These are phyloP conservation scores for Eudasyphora cyanicolor DNA, from an alignment of 2,888 invertebrate species.

Conservation along the genomic window DNA sequence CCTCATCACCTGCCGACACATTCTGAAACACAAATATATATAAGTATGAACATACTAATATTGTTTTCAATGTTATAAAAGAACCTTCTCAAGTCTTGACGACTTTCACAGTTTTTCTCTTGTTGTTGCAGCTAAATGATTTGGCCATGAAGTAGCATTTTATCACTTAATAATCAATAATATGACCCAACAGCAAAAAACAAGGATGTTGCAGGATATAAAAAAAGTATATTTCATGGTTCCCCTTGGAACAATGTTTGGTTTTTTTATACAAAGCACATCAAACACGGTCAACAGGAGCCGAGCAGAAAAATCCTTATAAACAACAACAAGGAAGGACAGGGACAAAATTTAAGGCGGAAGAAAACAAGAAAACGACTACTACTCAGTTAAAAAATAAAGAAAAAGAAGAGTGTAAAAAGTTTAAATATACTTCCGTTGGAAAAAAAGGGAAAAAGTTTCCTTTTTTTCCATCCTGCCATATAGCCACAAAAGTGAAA, in stretches of 20 bases:
- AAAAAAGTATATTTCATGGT: slow-evolving; percentile 38
- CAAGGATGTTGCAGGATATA: neutral
- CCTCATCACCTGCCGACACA: neutral
- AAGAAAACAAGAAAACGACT: neutral
- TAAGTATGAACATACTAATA: too few species aligned
- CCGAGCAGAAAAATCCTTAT: slow-evolving; percentile 14
- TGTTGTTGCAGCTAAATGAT: neutral
- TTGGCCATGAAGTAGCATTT: slow-evolving; percentile 44
- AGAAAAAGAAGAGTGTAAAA: slow-evolving; percentile 24
- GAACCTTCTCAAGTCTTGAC: neutral
- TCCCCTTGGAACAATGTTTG: slow-evolving; percentile 33
- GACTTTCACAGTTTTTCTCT: neutral
- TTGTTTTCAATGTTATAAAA: neutral
- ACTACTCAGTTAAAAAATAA: too few species aligned
- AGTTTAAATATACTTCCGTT: slow-evolving; percentile 48
- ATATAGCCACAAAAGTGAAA: slow-evolving; percentile 21
- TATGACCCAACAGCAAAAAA: neutral
- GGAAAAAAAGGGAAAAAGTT: slow-evolving; percentile 8
- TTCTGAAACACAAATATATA: neutral
- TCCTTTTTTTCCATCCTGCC: neutral
- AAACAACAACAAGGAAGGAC: slow-evolving; percentile 28
- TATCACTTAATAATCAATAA: slow-evolving; percentile 54
- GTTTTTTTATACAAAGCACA: neutral
- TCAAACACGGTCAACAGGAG: neutral
- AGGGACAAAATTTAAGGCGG: neutral